A percentile compares a stretch with the other conserved stretches of the same genome.
Evolutionary conservation across 1,140 invertebrate genomes (phyloP).

Genomic region (Drosophila busckii): DNA sequence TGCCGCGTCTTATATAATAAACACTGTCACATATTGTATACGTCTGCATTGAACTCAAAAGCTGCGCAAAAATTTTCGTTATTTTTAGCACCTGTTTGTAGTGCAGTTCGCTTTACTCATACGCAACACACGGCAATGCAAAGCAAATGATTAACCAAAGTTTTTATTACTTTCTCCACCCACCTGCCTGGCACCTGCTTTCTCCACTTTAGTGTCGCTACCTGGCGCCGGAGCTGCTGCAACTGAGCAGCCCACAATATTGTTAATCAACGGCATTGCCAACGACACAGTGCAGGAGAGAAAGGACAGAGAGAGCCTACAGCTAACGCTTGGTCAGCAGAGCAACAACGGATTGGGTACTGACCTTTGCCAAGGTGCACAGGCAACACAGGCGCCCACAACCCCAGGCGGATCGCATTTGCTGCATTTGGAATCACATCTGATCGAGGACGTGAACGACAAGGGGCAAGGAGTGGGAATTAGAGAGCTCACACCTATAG

Average conservation of each 20-base stretch:
- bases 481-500: slow-evolving; percentile 62
- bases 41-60: slow-evolving; percentile 27
- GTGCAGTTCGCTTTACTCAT: background rate
- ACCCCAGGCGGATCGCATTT: slow-evolving; percentile 59
- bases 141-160: slow-evolving; percentile 20
- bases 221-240: slow-evolving; percentile 69
- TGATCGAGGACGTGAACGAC: slow-evolving; percentile 65
- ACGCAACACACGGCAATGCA: slow-evolving; percentile 17
- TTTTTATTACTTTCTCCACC: no score
- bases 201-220: slow-evolving; percentile 77
- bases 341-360: slow-evolving; percentile 31
- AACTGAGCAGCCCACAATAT: slow-evolving; percentile 71
- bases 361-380: slow-evolving; percentile 6
- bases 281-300: slow-evolving; percentile 34
- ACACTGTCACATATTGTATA: slow-evolving; percentile 49
- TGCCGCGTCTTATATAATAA: slow-evolving; percentile 49
- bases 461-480: slow-evolving; percentile 61
- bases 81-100: slow-evolving; percentile 74
- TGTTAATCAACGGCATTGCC: slow-evolving; percentile 67
- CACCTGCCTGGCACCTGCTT: slow-evolving; percentile 5
- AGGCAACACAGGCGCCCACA: slow-evolving; percentile 25
- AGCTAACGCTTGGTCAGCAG: slow-evolving; percentile 44
- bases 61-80: slow-evolving; percentile 35
- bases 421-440: slow-evolving; percentile 73
- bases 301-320: no score